Conservation (phyloP, 2,113 vertebrate species). For the Electrona antarctica region DNA sequence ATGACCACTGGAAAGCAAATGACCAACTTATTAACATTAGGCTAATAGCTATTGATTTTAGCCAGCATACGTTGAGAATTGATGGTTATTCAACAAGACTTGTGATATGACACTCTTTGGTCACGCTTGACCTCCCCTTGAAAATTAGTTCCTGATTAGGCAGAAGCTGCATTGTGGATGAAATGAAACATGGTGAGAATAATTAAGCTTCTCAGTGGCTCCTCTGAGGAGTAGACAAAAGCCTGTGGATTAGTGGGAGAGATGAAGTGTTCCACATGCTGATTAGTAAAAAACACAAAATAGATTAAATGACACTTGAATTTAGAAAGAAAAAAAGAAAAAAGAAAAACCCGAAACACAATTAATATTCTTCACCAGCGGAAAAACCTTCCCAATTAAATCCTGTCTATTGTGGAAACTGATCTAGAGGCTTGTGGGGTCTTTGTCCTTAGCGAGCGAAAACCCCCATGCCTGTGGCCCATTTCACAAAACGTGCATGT, state of each 20-base stretch:
- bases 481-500: constrained; percentile 6
- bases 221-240: neutral
- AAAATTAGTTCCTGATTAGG: constrained; percentile 50
- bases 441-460: constrained; percentile 50
- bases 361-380: constrained; percentile 50
- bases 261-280: constrained; percentile 33
- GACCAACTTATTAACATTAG: constrained; percentile 62
- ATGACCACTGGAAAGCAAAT: constrained; percentile 59
- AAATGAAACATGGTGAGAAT: constrained; percentile 54
- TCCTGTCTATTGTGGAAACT: constrained; percentile 47
- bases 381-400: constrained; percentile 50
- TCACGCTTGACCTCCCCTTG: constrained; percentile 53
- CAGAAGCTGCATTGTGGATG: constrained; percentile 49
- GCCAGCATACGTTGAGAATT: constrained; percentile 46
- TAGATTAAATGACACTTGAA: no score
- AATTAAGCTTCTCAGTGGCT: constrained; percentile 46
- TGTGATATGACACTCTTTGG: constrained; percentile 55
- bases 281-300: neutral
- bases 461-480: constrained; percentile 27
- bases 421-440: constrained; percentile 49
- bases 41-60: constrained; percentile 61
- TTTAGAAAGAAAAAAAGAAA: no score
- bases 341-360: neutral
- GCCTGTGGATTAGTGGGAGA: constrained; percentile 46
- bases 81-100: constrained; percentile 65